Base-by-base conservation (phyloP, 2,797 vertebrate genomes). In the Sciurus vulgaris region DNA sequence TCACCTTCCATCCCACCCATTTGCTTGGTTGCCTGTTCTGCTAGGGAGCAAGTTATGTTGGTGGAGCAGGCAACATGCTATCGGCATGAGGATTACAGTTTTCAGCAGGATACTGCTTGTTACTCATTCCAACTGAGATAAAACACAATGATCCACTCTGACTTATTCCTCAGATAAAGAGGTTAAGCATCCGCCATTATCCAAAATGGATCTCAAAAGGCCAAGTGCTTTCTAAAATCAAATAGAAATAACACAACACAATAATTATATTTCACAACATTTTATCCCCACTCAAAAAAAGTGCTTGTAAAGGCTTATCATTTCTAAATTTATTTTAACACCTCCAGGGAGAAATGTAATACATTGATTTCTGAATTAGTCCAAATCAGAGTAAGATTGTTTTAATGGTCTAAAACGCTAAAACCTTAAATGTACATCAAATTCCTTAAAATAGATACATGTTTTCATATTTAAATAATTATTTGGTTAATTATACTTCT, bases 261-360 rank as follows among this genome's bases (percentile, higher is more conserved):
- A 86, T 41, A 83, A 20, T 38, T 74, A 84, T 81, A 91, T 61
- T 54, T 84, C 82, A 44, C 49, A 94, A 81, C 2, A 89, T 67
- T 86, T 76, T 73, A 63, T 90, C 61, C 6, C 24, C 1, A 17
- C 12, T 26, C 6, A 4, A n/a, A 82, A 59, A 87, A 65, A 79
- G 41, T 63, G 88, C 17, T 28, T 78, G 88, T 65, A 20, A 91
- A 93, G 89, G 24, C 9, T 82, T 86, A 91, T 61, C 14, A 86
- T 89, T 74, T 91, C 69, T 84, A 61, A 77, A 4, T 70, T 84
- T 94, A 61, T 76, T 86, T 86, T 89, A 92, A 51, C 26, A 17
- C 13, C 22, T 67, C 95, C 47, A 56, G 28, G 14, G 90, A 83
- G 22, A 96, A 87, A 74, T 90, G 13, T 47, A 83, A 93, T 63